Evolutionary conservation across 2,113 vertebrate genomes (phyloP), one percentile per base, ranked within the genome.

Genomic region (Tylochromis polylepis): DNA sequence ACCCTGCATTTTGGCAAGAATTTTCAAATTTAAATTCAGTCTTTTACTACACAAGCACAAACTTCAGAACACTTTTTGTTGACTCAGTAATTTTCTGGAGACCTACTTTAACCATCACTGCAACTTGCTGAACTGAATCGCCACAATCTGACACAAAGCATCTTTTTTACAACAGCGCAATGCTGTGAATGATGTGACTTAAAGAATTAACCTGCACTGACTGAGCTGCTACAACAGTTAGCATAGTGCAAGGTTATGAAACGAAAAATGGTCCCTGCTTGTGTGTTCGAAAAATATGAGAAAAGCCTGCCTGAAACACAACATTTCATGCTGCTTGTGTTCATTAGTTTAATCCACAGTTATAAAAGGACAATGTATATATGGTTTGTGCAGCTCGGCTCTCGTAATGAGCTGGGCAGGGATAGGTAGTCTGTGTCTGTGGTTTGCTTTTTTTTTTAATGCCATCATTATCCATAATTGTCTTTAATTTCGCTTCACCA

Each of bases 381-480:
- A 53, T 31, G 46, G 46, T 77, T 31, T 77, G 11, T 31, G 27
- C 18, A 31, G 27, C 16, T n/a, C 2, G 18, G 43, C 16, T 77
- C 46, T 31, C 18, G 53, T 31, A 53, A 77, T 77, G 72, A 29
- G 46, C 10, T 31, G 46, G 43, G 72, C 43, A 12, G 72, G 72
- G 46, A 53, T 49, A 51, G 16, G 27, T 51, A 77, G 72, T 4
- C 38, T 11, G 51, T 88, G 89, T 82, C 46, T 34, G 4, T 22
- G 5, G 60, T 65, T 38, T 65, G 34, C 11, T 36, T 65, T 65
- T 70, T 84, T 56, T 83, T 59, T 80, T 72, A 86, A 49, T 70
- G 43, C 70, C 58, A 80, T 93, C 79, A 93, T 95, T 91, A 93
- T 90, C 83, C 85, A 62, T 91, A 94, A 95, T 94, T 89, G 88